Conservation (phyloP, 92 coral and sea anemone species). For the Galaxea fascicularis region DNA sequence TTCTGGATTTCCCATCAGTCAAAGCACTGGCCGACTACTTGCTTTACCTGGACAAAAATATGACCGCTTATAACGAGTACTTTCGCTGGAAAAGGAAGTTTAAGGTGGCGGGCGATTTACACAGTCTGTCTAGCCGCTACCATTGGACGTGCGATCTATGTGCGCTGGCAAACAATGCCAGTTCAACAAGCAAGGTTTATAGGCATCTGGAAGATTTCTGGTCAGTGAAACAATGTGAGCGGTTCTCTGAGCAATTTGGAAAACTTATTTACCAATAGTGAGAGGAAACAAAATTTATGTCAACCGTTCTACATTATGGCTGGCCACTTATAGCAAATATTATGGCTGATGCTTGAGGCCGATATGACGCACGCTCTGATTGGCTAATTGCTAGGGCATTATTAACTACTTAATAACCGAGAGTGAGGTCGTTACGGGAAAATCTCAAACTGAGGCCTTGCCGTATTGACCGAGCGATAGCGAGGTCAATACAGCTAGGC, state of each 20-base stretch:
- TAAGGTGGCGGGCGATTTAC: slow-evolving; percentile 15
- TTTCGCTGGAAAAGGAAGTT: slow-evolving; percentile 68
- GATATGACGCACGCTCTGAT: no score
- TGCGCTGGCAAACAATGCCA: slow-evolving; percentile 8
- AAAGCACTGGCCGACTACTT: slow-evolving; percentile 71
- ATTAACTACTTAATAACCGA: no score
- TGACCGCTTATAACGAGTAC: slow-evolving; percentile 66
- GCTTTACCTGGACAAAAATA: slow-evolving; percentile 52
- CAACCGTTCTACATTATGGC: no score
- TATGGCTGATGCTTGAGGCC: no score
- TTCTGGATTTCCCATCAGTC: slow-evolving; percentile 56
- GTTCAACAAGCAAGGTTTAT: background rate
- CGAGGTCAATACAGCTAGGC: no score
- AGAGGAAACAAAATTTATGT: no score
- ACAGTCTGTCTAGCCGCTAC: background rate
- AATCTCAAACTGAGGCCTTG: no score
- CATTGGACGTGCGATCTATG: slow-evolving; percentile 1
- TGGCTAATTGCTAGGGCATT: no score
- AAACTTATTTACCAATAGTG: background rate
- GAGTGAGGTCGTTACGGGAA: no score
- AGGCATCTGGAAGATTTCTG: background rate
- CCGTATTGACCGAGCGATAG: no score
- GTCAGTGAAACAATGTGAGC: background rate
- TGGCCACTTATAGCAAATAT: no score
- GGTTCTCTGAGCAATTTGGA: background rate